phyloP scores from a whole-genome alignment of 2,888 invertebrate species.

The Epinotia ramella region DNA sequence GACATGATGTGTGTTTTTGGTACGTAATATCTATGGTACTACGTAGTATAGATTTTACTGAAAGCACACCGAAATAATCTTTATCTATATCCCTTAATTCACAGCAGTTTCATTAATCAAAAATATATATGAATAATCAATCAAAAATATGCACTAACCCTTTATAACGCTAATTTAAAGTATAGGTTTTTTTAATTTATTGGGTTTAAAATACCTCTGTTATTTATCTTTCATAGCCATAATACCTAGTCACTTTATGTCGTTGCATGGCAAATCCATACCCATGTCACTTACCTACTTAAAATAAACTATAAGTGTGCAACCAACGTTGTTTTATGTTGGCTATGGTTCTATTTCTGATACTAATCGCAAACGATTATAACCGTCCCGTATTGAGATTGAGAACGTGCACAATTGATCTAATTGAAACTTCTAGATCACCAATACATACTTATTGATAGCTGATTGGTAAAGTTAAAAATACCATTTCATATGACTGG shows the following conservation, averaged over 20 bases:
- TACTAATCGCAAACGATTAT: slow-evolving; percentile 53
- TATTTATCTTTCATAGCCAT: not conserved
- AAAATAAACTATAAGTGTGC: not conserved
- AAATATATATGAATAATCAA: no score
- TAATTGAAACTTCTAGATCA: slow-evolving; percentile 36
- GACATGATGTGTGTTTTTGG: not conserved
- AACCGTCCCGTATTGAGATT: slow-evolving; percentile 44
- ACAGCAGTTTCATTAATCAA: no score
- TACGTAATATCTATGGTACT: not conserved
- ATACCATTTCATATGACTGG: not conserved
- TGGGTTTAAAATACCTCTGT: no score
- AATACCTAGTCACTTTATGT: not conserved
- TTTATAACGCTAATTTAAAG: no score
- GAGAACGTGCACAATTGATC: slow-evolving; percentile 39
- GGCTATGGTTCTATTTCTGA: slow-evolving; percentile 54
- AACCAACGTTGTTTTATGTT: slow-evolving; percentile 15
- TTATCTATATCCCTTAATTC: no score
- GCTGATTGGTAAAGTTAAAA: slow-evolving; percentile 11
- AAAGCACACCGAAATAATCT: not conserved
- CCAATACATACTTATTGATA: slow-evolving; percentile 26
- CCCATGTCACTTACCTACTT: not conserved
- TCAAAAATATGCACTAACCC: no score
- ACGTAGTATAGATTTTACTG: not conserved
- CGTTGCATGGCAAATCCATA: not conserved
- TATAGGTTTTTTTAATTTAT: no score